phyloP scores from a whole-genome alignment of 2,113 vertebrate species.

The Ageneiosus marmoratus region DNA sequence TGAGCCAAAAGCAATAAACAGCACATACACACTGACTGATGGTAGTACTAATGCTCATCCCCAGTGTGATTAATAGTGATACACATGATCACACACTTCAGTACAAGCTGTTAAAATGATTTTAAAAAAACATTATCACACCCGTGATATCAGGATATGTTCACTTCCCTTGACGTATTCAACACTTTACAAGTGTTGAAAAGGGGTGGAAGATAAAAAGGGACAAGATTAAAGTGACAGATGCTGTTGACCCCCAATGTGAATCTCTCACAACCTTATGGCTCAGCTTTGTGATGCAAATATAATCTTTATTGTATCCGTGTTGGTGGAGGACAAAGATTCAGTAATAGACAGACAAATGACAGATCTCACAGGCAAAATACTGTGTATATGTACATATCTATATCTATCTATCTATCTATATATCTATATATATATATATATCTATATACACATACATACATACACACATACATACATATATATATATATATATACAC shows the following conservation, averaged over 20 bases:
- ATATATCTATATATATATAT: too few species aligned
- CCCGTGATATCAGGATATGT: not conserved
- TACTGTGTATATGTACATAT: too few species aligned
- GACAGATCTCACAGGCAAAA: too few species aligned
- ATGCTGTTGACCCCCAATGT: not conserved
- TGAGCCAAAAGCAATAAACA: not conserved
- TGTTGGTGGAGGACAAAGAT: not conserved
- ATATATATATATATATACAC: too few species aligned
- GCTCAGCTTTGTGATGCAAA: conserved; percentile 25
- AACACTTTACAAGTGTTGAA: not conserved
- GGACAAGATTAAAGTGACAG: not conserved
- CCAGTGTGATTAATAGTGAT: not conserved
- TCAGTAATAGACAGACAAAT: not conserved
- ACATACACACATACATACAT: too few species aligned
- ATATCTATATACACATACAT: too few species aligned
- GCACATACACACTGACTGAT: not conserved
- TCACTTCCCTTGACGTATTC: not conserved
- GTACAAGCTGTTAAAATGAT: not conserved
- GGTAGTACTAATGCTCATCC: not conserved
- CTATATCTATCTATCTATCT: too few species aligned
- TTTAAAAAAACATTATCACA: not conserved
- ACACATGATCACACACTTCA: not conserved
- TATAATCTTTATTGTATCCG: not conserved
- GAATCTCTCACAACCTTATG: not conserved
- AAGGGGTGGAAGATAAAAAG: not conserved